Base-by-base conservation (phyloP, 2,888 invertebrate species). In the Sycophila texana region DNA sequence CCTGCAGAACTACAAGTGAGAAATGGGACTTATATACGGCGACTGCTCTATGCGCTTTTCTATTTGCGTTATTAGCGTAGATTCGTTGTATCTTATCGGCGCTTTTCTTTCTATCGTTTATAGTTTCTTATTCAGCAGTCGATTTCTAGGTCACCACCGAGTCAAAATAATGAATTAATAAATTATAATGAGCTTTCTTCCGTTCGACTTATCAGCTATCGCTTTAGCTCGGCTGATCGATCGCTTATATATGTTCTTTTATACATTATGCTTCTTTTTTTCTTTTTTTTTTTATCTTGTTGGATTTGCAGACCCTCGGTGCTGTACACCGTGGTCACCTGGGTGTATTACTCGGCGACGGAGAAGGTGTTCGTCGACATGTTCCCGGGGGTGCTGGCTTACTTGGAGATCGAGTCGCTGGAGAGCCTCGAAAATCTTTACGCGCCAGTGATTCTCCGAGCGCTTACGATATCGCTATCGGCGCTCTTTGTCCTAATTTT, bases 371-470 rank as follows among this genome's bases (percentile, higher is more conserved):
- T 95, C 87, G 92, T 94, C 0, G 94, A 95, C 76, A 90, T 94
- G 81, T 93, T 94, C 88, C 93, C 94, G 0, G 86, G 92, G 0
- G 89, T 93, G 1, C 87, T 95, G 26, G 90, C 92, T 0, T 92
- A 92, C 82, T 87, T 94, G 74, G 93, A 93, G 84, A 84, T 95
- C 0, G 94, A 94, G 76, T 90, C 91, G 2, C 90, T 95, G 16
- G 95, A 95, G 86, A 94, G 94, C n/a, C 91, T 96, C 89, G 95
- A 96, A 87, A 90, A 92, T 55, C 89, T 95, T 30, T 95, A 95
- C 88, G 94, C 93, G 22, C 94, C 95, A 0, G 94, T 94, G 16
- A 91, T 94, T 86, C 91, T 95, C 1, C 91, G 93, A 75, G 91
- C 91, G 10, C 92, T 93, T 67, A 94, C 94, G 0, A 92, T 94